A percentile compares a stretch with the other conserved stretches of the same genome.
These are phyloP conservation scores for Hydropotes inermis DNA, from an alignment of 2,113 vertebrate species.

Conservation along the genomic window DNA sequence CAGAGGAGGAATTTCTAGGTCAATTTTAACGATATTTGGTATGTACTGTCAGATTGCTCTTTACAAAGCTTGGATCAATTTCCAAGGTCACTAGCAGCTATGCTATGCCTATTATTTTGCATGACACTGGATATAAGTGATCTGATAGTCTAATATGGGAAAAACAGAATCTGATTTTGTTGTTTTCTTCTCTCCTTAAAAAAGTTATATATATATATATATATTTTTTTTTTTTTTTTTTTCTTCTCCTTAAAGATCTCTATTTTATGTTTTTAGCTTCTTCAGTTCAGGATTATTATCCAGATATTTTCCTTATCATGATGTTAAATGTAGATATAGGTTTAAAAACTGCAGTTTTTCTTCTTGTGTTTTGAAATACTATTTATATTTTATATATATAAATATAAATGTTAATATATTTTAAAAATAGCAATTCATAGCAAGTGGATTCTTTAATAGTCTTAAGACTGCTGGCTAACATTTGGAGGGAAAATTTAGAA, in stretches of 20 bases:
- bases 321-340: not conserved
- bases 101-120: not conserved
- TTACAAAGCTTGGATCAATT: not conserved
- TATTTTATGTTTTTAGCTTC: not conserved
- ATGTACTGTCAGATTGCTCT: not conserved
- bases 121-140: not conserved
- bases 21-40: not conserved
- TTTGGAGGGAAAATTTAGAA: not conserved
- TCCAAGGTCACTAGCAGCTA: not conserved
- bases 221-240: not conserved
- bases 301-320: not conserved
- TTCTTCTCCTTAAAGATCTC: not conserved
- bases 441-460: not conserved
- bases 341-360: slow-evolving; percentile 17
- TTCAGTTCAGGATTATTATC: not conserved
- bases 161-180: not conserved
- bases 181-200: not conserved
- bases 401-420: not conserved
- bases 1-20: not conserved
- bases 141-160: not conserved
- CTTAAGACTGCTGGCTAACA: not conserved
- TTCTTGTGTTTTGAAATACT: not conserved
- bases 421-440: not conserved
- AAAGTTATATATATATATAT: not conserved
- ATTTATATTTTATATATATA: not conserved